Percentiles rank a stretch among this genome's conserved stretches.
These are phyloP conservation scores for Cephus runcator DNA, from an alignment of 2,888 invertebrate species.

Conservation along the genomic window DNA sequence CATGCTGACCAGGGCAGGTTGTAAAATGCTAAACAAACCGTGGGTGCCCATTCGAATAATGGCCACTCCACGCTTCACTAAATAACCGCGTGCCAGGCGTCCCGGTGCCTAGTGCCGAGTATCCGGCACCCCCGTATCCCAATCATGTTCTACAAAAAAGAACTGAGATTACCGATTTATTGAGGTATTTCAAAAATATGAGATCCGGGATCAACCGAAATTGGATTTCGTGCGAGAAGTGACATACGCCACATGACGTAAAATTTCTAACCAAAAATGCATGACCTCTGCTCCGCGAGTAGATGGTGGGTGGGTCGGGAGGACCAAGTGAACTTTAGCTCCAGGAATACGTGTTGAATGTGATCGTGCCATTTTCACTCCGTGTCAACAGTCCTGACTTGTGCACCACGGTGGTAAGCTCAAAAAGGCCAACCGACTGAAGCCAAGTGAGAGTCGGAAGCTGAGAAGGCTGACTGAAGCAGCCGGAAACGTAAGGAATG, in stretches of 20 bases:
- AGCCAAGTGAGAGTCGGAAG: neutral
- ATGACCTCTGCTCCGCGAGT: neutral
- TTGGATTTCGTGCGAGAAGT: neutral
- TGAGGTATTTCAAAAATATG: neutral
- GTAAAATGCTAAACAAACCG: conserved; percentile 58
- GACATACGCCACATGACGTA: neutral
- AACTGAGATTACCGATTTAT: neutral
- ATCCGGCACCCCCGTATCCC: neutral
- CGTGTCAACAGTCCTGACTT: neutral
- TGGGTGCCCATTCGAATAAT: conserved; percentile 52
- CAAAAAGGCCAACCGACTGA: neutral
- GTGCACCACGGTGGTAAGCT: neutral
- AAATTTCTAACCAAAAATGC: neutral
- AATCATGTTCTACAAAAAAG: neutral
- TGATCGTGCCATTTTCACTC: neutral
- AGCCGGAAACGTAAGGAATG: neutral
- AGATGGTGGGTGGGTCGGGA: neutral
- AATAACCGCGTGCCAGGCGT: conserved; percentile 36
- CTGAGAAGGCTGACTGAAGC: neutral
- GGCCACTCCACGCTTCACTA: conserved; percentile 45
- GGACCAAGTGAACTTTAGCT: neutral
- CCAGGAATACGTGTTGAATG: neutral
- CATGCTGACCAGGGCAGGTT: conserved; percentile 28
- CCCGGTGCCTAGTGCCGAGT: neutral
- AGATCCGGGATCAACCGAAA: neutral